Percentiles rank a stretch among this genome's conserved stretches.
Conservation (phyloP, 2,888 invertebrate species). For the Helicoverpa assulta region DNA sequence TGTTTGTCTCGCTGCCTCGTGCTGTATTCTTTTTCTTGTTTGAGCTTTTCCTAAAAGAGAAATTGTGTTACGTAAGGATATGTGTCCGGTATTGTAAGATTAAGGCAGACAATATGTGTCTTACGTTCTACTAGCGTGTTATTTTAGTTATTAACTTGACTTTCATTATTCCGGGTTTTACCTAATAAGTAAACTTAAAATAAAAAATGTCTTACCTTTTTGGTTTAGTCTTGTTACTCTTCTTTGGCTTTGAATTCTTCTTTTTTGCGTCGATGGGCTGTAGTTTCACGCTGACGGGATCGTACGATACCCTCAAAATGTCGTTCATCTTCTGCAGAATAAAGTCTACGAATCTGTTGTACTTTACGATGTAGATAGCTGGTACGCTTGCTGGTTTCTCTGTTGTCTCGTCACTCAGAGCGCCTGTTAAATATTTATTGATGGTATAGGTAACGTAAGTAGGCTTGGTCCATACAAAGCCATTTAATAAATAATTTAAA, state of each 20-base stretch:
- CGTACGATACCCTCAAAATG: constrained; percentile 94
- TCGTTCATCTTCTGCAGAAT: constrained; percentile 95
- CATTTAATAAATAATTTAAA: too few relatives aligned
- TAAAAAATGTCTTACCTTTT: constrained; percentile 75
- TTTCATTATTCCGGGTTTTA: constrained; percentile 29
- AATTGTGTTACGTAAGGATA: constrained; percentile 43
- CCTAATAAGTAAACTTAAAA: neutral
- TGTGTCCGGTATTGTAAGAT: constrained; percentile 16
- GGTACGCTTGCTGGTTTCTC: constrained; percentile 88
- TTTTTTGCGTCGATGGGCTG: constrained; percentile 90
- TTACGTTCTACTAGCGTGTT: constrained; percentile 8
- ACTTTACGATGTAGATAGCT: constrained; percentile 94
- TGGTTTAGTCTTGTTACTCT: constrained; percentile 78
- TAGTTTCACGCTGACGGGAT: constrained; percentile 95
- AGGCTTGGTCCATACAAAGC: neutral
- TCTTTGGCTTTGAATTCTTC: constrained; percentile 87
- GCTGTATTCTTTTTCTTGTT: constrained; percentile 83
- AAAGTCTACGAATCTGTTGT: constrained; percentile 96
- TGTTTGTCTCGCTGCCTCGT: constrained; percentile 73
- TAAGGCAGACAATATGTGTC: constrained; percentile 24
- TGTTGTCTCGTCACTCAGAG: constrained; percentile 80
- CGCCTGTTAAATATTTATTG: constrained; percentile 80
- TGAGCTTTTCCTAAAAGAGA: constrained; percentile 78
- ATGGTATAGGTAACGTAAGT: constrained; percentile 29
- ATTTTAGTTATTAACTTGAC: constrained; percentile 25